These are phyloP conservation scores for Myodes glareolus DNA, from an alignment of 2,113 vertebrate species.

Conservation along the genomic window DNA sequence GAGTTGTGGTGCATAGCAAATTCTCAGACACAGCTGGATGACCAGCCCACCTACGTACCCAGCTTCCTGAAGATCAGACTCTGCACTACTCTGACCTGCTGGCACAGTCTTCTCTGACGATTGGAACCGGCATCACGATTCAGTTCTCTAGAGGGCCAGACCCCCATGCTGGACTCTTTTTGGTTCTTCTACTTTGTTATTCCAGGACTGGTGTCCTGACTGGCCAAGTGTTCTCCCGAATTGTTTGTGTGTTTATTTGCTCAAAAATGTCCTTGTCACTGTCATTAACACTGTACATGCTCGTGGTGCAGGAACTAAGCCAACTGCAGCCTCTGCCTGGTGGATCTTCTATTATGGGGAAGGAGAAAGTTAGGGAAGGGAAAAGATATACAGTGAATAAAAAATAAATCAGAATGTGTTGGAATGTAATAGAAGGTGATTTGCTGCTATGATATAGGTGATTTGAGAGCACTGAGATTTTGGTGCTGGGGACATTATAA, in stretches of 20 bases:
- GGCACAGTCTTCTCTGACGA: neutral
- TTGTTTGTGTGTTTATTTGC: neutral
- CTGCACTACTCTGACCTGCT: neutral
- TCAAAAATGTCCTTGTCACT: neutral
- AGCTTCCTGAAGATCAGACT: neutral
- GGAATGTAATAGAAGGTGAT: neutral
- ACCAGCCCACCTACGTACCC: neutral
- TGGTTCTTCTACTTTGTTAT: neutral
- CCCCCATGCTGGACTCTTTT: neutral
- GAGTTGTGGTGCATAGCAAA: neutral
- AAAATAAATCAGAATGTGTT: neutral
- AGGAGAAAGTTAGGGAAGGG: neutral
- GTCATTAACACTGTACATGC: neutral
- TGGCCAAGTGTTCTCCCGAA: neutral
- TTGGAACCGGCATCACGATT: neutral
- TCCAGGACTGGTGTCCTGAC: neutral
- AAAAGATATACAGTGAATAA: neutral
- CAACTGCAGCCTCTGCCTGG: neutral
- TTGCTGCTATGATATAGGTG: neutral
- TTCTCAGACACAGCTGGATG: neutral
- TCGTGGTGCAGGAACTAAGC: neutral
- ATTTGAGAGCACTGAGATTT: neutral
- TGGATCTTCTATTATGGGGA: neutral
- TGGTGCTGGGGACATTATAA: accelerated
- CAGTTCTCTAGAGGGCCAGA: neutral